These are phyloP conservation scores for Papilio dardanus DNA, from an alignment of 1,140 invertebrate genomes.

Conservation along the genomic window DNA sequence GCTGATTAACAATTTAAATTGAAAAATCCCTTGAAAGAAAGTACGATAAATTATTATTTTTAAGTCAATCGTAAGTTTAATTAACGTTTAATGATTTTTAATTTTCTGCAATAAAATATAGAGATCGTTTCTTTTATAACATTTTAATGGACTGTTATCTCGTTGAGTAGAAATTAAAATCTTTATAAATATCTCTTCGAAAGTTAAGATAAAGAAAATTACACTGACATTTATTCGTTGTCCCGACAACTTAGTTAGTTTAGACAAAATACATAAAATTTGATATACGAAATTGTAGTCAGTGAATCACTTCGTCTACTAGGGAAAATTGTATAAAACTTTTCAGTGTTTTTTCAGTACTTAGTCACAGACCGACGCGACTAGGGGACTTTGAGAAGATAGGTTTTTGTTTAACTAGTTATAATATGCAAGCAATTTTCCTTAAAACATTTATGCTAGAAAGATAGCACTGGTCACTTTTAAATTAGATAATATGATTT, in stretches of 20 bases:
- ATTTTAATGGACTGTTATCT: not conserved
- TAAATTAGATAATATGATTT: no score
- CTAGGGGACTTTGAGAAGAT: not conserved
- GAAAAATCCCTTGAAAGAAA: conserved; percentile 25
- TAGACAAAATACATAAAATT: not conserved
- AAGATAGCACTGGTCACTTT: no score
- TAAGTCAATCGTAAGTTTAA: conserved; percentile 2
- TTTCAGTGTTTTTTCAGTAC: not conserved
- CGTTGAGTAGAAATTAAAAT: not conserved
- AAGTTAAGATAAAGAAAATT: not conserved
- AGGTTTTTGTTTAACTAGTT: not conserved
- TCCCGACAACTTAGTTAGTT: not conserved
- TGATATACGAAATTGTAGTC: not conserved
- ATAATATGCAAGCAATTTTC: no score
- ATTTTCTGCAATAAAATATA: not conserved
- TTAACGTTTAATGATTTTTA: conserved; percentile 13
- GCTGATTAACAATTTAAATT: conserved; percentile 36
- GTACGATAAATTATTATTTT: conserved; percentile 15
- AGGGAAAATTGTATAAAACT: not conserved
- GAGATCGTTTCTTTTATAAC: conserved; percentile 3
- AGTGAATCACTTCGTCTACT: not conserved
- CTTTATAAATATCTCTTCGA: not conserved
- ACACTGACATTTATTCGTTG: not conserved
- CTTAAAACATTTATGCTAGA: no score
- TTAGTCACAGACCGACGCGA: not conserved